Percentiles rank a stretch among this genome's conserved stretches.
phyloP scores from a whole-genome alignment of 2,113 vertebrate species.

The Toxostoma redivivum region DNA sequence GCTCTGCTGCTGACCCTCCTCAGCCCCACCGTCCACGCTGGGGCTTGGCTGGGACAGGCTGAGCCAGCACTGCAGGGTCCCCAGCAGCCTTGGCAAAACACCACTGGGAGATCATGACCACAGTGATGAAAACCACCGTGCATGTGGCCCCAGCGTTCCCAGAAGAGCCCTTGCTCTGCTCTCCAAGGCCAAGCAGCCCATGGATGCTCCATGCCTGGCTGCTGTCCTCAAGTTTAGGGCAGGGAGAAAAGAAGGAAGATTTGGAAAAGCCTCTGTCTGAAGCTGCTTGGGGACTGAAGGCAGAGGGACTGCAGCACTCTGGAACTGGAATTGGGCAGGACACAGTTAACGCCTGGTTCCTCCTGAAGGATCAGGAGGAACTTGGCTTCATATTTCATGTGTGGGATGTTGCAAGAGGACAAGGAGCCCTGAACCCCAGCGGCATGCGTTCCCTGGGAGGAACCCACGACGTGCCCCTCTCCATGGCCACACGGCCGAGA shows the following conservation, averaged over 20 bases:
- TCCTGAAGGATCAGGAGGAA: constrained; percentile 31
- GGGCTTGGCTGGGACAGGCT: neutral
- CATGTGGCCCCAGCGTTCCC: accelerated
- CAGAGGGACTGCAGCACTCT: neutral
- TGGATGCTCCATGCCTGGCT: neutral
- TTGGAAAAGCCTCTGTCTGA: neutral
- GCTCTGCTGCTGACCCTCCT: neutral
- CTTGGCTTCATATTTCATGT: constrained; percentile 37
- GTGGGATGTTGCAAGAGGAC: constrained; percentile 46
- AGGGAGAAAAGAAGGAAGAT: neutral
- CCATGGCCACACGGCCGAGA: accelerated
- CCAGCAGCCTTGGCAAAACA: neutral
- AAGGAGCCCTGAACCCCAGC: constrained; percentile 22
- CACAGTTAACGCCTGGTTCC: constrained; percentile 15
- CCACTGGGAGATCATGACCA: neutral
- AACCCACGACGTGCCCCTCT: neutral
- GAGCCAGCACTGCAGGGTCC: neutral
- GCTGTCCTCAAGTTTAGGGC: neutral
- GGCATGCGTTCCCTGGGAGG: neutral
- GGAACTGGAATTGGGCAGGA: neutral
- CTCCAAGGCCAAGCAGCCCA: neutral
- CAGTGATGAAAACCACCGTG: accelerated
- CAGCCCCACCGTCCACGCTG: accelerated
- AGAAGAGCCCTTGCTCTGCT: neutral
- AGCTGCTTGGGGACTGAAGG: neutral